Base-by-base conservation (phyloP, 2,888 invertebrate genomes). In the Hedychridium roseum region DNA sequence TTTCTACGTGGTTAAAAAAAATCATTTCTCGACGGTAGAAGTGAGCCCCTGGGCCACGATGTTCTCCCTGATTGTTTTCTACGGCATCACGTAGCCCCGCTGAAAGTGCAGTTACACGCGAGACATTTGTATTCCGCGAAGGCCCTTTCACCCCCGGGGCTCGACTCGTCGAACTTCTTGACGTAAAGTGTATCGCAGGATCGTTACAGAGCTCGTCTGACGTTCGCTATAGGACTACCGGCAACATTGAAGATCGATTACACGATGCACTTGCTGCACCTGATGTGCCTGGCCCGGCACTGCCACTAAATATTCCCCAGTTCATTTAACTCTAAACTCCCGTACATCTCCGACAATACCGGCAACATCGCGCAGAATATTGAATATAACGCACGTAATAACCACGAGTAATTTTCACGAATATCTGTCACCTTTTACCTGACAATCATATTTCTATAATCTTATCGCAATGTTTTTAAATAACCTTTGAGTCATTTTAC, bases 171-270 rank as follows among this genome's bases (percentile, higher is more conserved):
- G 36, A 41, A 51, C 40, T 37, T 44, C 18, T n/a, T 7, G n/a
- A 16, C 16, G 27, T 15, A 28, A 30, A 21, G 32, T 17, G 45
- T 21, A 27, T 17, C 34, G n/a, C n/a, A 26, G 34, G 18, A 20
- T 30, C 31, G 27, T 28, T 26, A 23, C 7, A 7, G 32, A 31
- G 18, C 15, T 17, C 11, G 37, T 23, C 34, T 37, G 31, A 27
- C 5, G 39, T 15, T 16, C 49, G 38, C 37, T 43, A 42, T 51
- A 43, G 47, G 15, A 36, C 11, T 27, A 32, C 20, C 42, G 42
- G 37, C 32, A 20, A 21, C 20, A 34, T 16, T 30, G 38, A 34
- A 40, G 20, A 50, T 47, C 41, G 47, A 50, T 50, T 45, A 45
- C 15, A 12, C 27, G 9, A 37, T 50, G 28, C 38, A 36, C 42